phyloP scores from a whole-genome alignment of 2,797 vertebrate species.

The Okamejei kenojei region DNA sequence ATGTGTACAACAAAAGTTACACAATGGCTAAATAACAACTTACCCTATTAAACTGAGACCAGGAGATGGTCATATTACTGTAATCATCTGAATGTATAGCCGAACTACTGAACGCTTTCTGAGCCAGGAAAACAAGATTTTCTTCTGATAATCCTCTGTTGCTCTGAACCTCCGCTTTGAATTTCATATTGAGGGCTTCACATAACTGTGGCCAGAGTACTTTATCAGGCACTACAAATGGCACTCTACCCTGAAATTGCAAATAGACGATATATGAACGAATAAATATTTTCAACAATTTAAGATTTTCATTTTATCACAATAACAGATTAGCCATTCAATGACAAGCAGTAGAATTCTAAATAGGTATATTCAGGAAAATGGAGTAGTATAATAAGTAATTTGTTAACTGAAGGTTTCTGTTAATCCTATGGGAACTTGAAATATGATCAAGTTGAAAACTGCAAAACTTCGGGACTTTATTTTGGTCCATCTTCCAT shows the following conservation, averaged over 20 bases:
- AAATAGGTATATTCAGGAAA: background rate
- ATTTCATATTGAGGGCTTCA: constrained; percentile 89
- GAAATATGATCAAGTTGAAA: background rate
- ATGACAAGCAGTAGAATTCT: background rate
- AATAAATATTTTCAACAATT: background rate
- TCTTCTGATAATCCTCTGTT: constrained; percentile 82
- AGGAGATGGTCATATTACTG: constrained; percentile 78
- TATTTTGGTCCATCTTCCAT: background rate
- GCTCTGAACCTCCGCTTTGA: constrained; percentile 92
- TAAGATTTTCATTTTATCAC: background rate
- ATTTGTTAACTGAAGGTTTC: background rate
- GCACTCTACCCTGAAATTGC: constrained; percentile 72
- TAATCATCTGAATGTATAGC: constrained; percentile 80
- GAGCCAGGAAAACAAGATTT: constrained; percentile 86
- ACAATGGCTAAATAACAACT: constrained; percentile 40
- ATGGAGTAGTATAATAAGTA: background rate
- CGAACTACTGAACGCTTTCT: constrained; percentile 83
- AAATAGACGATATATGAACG: constrained; percentile 14
- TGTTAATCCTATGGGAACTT: background rate
- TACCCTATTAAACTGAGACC: constrained; percentile 94
- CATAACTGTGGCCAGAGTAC: constrained; percentile 88
- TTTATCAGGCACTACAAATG: constrained; percentile 84
- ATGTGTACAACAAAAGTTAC: background rate
- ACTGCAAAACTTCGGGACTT: background rate
- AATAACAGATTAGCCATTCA: background rate